Percentiles rank a stretch among this genome's conserved stretches.
Evolutionary conservation across 1,140 invertebrate genomes (phyloP).

Genomic region (Daktulosphaira vitifoliae): DNA sequence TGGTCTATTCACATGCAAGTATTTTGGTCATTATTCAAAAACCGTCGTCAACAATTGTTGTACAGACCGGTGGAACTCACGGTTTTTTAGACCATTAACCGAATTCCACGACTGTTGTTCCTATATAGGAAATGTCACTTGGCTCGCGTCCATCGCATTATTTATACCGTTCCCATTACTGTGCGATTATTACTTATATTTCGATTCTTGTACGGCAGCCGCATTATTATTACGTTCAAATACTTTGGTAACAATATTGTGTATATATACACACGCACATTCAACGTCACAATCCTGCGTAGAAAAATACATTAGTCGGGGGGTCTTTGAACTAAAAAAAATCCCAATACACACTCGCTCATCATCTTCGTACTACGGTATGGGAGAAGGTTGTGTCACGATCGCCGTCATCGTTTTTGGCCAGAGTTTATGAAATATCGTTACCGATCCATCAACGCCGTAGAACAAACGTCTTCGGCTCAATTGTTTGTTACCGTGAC

Average conservation of each 20-base stretch:
- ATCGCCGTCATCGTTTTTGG: conserved; percentile 14
- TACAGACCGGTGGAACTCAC: too few species aligned
- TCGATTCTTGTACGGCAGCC: too few species aligned
- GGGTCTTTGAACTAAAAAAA: conserved; percentile 29
- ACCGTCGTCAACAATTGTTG: too few species aligned
- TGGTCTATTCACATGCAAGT: too few species aligned
- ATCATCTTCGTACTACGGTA: too few species aligned
- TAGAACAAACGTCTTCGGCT: background rate
- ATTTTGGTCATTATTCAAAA: too few species aligned
- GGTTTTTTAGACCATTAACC: too few species aligned
- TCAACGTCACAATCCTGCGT: background rate
- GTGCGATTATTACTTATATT: too few species aligned
- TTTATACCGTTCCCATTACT: too few species aligned
- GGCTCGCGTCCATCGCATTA: too few species aligned
- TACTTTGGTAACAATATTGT: background rate
- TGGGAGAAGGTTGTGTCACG: conserved; percentile 12
- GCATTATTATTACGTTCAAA: conserved; percentile 19
- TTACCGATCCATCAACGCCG: conserved; percentile 10
- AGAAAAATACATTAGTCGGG: background rate
- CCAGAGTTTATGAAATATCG: conserved; percentile 9
- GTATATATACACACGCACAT: background rate
- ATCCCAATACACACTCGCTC: background rate
- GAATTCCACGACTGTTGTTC: too few species aligned
- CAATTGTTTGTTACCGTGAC: background rate
- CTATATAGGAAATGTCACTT: too few species aligned